Evolutionary conservation across 2,888 invertebrate genomes (phyloP).

Genomic region (Watsonalla cultraria): DNA sequence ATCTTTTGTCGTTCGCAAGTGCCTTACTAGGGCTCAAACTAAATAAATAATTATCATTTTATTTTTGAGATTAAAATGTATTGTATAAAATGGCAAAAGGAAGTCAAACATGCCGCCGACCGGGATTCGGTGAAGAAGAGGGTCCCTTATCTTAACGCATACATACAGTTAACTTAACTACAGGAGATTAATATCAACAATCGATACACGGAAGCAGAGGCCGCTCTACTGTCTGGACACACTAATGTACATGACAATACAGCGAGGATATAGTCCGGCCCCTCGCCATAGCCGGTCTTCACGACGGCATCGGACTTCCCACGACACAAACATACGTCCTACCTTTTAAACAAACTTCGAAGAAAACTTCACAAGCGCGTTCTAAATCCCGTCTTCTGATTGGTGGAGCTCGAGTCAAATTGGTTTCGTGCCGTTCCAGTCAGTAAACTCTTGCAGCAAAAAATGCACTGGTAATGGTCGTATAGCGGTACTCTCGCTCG

Average conservation of each 20-base stretch:
- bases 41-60: too few species aligned
- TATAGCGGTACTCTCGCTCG: not conserved
- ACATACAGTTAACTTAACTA: slow-evolving; percentile 76
- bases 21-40: too few species aligned
- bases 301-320: slow-evolving; percentile 75
- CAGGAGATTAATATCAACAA: slow-evolving; percentile 73
- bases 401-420: slow-evolving; percentile 42
- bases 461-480: slow-evolving; percentile 23
- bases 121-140: slow-evolving; percentile 69
- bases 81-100: slow-evolving; percentile 49
- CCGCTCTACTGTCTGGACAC: slow-evolving; percentile 61
- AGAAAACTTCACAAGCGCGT: slow-evolving; percentile 53
- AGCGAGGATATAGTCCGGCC: slow-evolving; percentile 73
- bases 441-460: slow-evolving; percentile 52
- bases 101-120: slow-evolving; percentile 75
- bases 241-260: slow-evolving; percentile 30
- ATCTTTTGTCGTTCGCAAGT: too few species aligned
- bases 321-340: not conserved
- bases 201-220: slow-evolving; percentile 75
- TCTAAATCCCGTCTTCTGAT: slow-evolving; percentile 42
- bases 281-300: slow-evolving; percentile 74
- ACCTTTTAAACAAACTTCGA: slow-evolving; percentile 31
- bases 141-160: slow-evolving; percentile 78
- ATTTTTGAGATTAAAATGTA: not conserved
- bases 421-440: slow-evolving; percentile 61